Percentiles rank a stretch among this genome's conserved stretches.
Conservation (phyloP, 2,888 invertebrate genomes). For the Osmoderma eremita region DNA sequence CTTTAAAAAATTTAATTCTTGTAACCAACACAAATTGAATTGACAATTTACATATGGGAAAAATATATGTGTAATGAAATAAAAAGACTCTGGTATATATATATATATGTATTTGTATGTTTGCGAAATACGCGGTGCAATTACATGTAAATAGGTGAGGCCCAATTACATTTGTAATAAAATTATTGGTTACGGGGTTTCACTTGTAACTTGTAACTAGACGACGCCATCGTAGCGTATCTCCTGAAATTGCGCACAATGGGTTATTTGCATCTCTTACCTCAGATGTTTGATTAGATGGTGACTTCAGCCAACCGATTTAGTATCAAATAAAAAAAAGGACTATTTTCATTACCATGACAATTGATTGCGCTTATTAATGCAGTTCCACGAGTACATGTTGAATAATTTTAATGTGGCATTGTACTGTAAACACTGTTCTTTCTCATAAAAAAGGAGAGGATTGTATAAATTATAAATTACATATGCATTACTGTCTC, state of each 20-base stretch:
- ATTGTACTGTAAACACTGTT: not conserved
- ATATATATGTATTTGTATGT: slow-evolving; percentile 1
- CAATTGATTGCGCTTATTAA: slow-evolving; percentile 5
- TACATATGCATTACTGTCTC: no score
- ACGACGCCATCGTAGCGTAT: slow-evolving; percentile 61
- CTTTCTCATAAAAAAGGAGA: not conserved
- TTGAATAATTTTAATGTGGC: slow-evolving; percentile 8
- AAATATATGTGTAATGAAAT: no score
- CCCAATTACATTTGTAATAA: slow-evolving; percentile 13
- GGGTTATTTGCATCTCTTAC: slow-evolving; percentile 61
- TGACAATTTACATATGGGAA: no score
- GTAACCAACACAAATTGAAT: not conserved
- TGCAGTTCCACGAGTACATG: not conserved
- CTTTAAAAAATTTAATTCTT: slow-evolving; percentile 37
- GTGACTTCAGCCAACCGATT: slow-evolving; percentile 21
- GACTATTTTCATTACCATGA: slow-evolving; percentile 16
- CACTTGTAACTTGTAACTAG: slow-evolving; percentile 57
- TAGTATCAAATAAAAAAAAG: slow-evolving; percentile 2
- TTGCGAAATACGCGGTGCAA: no score
- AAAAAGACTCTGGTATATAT: no score
- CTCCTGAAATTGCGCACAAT: slow-evolving; percentile 57
- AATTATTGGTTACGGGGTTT: slow-evolving; percentile 48
- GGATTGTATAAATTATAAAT: not conserved
- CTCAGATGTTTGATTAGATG: slow-evolving; percentile 49
- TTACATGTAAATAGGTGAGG: slow-evolving; percentile 17